Conservation (phyloP, 2,888 invertebrate genomes). For the Xestoiulus laeticollis region DNA sequence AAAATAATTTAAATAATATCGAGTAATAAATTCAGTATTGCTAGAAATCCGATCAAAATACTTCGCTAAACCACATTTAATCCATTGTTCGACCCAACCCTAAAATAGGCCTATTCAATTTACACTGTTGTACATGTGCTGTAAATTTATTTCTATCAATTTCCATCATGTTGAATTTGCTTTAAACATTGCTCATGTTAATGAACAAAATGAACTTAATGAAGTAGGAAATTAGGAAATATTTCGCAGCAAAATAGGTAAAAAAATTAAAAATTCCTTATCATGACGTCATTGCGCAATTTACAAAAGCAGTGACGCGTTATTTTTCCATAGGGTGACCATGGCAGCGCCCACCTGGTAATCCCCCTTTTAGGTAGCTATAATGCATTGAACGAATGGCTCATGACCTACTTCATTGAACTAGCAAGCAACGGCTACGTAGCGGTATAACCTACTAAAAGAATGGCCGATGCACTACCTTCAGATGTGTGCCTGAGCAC, state of each 20-base stretch:
- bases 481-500: not conserved
- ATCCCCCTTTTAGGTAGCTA: not conserved
- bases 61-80: no score
- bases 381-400: not conserved
- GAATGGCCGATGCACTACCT: not conserved
- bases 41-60: no score
- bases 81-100: no score
- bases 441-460: not conserved
- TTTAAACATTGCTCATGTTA: no score
- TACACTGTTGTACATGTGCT: no score
- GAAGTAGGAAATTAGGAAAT: not conserved
- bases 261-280: not conserved
- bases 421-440: not conserved
- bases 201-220: no score
- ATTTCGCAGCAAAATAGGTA: no score
- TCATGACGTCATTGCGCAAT: not conserved
- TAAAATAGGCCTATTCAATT: no score
- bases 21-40: no score
- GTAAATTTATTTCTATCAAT: no score
- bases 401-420: not conserved
- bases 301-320: not conserved
- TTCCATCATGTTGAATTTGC: no score
- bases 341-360: not conserved
- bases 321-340: slow-evolving; percentile 6
- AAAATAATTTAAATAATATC: no score